phyloP scores from a whole-genome alignment of 2,797 vertebrate genomes.

The Taenioides sp. region DNA sequence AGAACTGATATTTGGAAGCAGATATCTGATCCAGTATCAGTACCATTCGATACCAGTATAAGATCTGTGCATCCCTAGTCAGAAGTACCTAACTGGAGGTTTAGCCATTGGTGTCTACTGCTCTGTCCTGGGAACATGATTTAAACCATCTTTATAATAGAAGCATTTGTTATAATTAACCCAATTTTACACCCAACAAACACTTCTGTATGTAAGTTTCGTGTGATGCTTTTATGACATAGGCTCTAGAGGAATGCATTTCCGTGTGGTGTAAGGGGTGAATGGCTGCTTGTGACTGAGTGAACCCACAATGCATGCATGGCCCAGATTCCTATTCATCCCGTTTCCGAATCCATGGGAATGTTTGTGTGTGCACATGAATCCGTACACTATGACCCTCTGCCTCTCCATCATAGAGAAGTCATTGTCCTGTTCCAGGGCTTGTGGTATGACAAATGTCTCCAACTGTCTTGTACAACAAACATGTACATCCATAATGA shows the following conservation, averaged over 20 bases:
- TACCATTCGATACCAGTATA: too few relatives aligned
- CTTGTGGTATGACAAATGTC: conserved; percentile 55
- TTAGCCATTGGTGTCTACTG: neutral
- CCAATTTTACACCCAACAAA: conserved; percentile 8
- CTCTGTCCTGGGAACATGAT: too few relatives aligned
- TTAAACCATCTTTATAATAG: neutral
- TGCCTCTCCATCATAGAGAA: conserved; percentile 66
- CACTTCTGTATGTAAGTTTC: conserved; percentile 42
- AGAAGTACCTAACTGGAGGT: neutral
- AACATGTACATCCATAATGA: conserved; percentile 22
- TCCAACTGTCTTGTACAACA: conserved; percentile 40
- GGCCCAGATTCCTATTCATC: conserved; percentile 70
- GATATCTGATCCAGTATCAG: too few relatives aligned
- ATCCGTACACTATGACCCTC: conserved; percentile 51
- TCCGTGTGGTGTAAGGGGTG: conserved; percentile 51
- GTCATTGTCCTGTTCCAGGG: conserved; percentile 63
- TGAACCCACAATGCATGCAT: conserved; percentile 62
- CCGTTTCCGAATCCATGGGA: conserved; percentile 67
- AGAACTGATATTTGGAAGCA: too few relatives aligned
- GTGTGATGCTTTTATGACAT: conserved; percentile 56
- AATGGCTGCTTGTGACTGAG: conserved; percentile 56
- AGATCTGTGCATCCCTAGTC: too few relatives aligned
- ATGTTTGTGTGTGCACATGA: conserved; percentile 64
- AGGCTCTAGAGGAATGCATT: conserved; percentile 55
- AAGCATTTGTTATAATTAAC: neutral